Base-by-base conservation (phyloP, 2,113 vertebrate genomes). In the Trochalopteron elliotii region DNA sequence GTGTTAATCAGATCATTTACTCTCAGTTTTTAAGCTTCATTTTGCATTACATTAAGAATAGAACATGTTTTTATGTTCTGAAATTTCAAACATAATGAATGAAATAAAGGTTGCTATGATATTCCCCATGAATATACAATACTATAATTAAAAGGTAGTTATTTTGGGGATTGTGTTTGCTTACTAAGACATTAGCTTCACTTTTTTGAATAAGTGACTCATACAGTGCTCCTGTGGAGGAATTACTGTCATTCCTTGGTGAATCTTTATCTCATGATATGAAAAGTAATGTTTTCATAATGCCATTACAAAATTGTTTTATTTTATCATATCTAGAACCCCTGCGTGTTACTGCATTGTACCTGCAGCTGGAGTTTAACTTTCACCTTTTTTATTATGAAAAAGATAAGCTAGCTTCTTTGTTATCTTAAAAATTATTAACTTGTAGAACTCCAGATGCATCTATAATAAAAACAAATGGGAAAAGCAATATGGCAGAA, bases 131-230 rank as follows among this genome's bases (percentile, higher is more conserved):
- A 79, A 83, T 93, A 76, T 71, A 59, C 45, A 83, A 11, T 88
- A 71, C 65, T 91, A 25, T 69, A 90, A 92, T 91, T 89, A 84
- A 74, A 79, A 85, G 15, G 50, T 85, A 82, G 63, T 91, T 95
- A 76, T 95, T 88, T 87, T 4, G 1, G 64, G 55, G 52, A 61
- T 80, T 87, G 42, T 91, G 57, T 96, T 96, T 94, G 70, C 83
- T 82, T 91, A 70, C 59, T 83, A 55, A 87, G 57, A 75, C n/a
- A 33, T 68, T 71, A 71, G 63, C 21, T 89, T 94, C 19, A 24
- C 35, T 93, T 91, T 69, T 91, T 84, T 86, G 70, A 91, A 61
- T 87, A 69, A 85, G 75, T 94, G 63, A 95, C 56, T 93, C 76
- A 50, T 60, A 40, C n/a, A 81, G 20, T 60, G 44, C 40, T 95